These are phyloP conservation scores for Osmerus mordax DNA, from an alignment of 2,113 vertebrate genomes.

Conservation along the genomic window DNA sequence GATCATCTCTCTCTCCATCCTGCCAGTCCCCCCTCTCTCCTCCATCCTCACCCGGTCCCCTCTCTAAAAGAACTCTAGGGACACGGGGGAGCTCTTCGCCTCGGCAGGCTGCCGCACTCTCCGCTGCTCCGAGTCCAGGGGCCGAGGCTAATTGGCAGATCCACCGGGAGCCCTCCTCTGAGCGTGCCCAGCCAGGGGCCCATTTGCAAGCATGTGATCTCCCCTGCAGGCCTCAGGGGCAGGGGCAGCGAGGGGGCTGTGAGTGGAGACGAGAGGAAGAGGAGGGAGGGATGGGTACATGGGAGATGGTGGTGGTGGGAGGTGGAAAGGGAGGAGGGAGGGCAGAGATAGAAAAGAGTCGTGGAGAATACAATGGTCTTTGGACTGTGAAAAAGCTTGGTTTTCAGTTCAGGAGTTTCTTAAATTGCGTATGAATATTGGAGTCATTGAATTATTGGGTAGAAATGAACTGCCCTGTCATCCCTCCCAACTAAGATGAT, in stretches of 20 bases:
- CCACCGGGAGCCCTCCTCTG: slow-evolving; percentile 60
- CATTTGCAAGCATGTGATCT: slow-evolving; percentile 52
- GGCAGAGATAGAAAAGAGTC: no score
- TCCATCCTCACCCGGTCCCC: slow-evolving; percentile 53
- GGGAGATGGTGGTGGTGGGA: neutral
- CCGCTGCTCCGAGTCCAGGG: slow-evolving; percentile 55
- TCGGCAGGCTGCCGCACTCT: slow-evolving; percentile 27
- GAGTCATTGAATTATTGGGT: slow-evolving; percentile 7
- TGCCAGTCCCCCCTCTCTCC: slow-evolving; percentile 17
- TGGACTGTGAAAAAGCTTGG: slow-evolving; percentile 29
- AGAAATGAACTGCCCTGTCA: slow-evolving; percentile 26
- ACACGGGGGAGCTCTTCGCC: slow-evolving; percentile 38
- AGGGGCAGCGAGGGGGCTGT: slow-evolving; percentile 20
- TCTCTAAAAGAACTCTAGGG: slow-evolving; percentile 58
- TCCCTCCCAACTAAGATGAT: no score
- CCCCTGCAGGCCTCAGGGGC: slow-evolving; percentile 10
- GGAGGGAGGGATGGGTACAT: slow-evolving; percentile 31
- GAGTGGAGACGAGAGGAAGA: slow-evolving; percentile 39
- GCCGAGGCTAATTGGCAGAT: slow-evolving; percentile 67
- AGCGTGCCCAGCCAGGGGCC: slow-evolving; percentile 27
- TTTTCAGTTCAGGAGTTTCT: slow-evolving; percentile 4
- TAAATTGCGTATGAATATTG: slow-evolving; percentile 4
- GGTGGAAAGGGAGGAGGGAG: neutral
- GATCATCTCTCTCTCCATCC: neutral
- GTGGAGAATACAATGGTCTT: slow-evolving; percentile 2